Conservation (phyloP, 2,113 vertebrate species). For the Anas platyrhynchos region DNA sequence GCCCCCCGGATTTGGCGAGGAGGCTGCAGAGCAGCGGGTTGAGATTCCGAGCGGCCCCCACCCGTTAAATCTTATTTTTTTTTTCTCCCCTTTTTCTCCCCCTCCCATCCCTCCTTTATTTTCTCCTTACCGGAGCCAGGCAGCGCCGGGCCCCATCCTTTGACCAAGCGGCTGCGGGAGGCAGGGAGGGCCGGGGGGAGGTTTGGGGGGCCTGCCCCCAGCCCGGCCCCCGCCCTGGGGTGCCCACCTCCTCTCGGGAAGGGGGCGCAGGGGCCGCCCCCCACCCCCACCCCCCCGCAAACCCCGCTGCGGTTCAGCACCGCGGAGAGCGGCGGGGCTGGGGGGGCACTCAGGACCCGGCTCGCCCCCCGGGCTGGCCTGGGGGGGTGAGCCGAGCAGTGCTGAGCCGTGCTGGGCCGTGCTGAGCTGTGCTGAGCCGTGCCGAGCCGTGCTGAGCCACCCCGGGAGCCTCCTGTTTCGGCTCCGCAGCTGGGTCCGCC, state of each 20-base stretch:
- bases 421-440: too few relatives aligned
- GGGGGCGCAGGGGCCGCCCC: neutral
- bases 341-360: neutral
- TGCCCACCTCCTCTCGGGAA: neutral
- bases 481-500: neutral
- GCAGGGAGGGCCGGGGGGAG: too few relatives aligned
- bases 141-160: neutral
- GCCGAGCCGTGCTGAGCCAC: neutral
- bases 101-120: rapidly evolving
- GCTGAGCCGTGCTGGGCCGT: too few relatives aligned
- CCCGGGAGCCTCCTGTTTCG: neutral
- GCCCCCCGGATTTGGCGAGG: neutral
- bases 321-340: constrained; percentile 52
- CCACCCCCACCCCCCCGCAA: rapidly evolving
- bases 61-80: neutral
- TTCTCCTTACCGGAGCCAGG: neutral
- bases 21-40: neutral
- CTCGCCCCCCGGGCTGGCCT: too few relatives aligned
- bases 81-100: neutral
- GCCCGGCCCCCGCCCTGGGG: rapidly evolving
- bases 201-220: neutral
- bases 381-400: too few relatives aligned
- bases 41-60: neutral
- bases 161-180: neutral
- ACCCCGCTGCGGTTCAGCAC: constrained; percentile 45